Base-by-base conservation (phyloP, 2,113 vertebrate species). In the Oreochromis spilurus region DNA sequence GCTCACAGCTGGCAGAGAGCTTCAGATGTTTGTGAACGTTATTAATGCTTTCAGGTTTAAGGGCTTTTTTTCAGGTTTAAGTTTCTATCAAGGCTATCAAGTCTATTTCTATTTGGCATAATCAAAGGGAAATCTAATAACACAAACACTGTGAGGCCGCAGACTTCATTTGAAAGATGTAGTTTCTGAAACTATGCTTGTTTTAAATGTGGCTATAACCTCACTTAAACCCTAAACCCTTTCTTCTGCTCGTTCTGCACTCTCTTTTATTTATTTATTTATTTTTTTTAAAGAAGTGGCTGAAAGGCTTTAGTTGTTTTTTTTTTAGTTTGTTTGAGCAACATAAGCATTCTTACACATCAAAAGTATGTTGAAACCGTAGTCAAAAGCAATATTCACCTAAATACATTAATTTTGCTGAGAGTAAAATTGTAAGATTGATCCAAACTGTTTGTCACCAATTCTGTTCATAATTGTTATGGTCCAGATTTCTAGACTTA, bases 1-100 rank as follows among this genome's bases (percentile, higher is more conserved):
- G 62, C 17, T 85, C 81, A 55, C 48, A 75, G 67, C 11, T 78
- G 83, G 11, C 55, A 62, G 53, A 62, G 34, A n/a, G 62, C n/a
- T 79, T 81, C 45, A 62, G 19, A 58, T 88, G 67, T 79, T 26
- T 43, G 4, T 31, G 40, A 84, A 43, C 31, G 24, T 29, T 77
- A 50, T 50, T 50, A 31, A 50, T 52, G 26, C 45, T 52, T 77
- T 77, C 72, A 50, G 40, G 2, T 17, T 50, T 65, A 65, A 65
- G 31, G 54, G 12, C 0, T 0, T 2, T 7, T 65, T n/a, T 36
- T 12, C 60, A 48, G 40, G 5, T 48, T 29, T 17, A 7, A 50
- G 17, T n/a, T 50, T 77, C 26, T 77, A 77, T 36, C 31, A 62
- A 36, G 31, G 5, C 31, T 62, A 62, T 62, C 9, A 62, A 62